Evolutionary conservation across 1,140 invertebrate species (phyloP), one percentile per base, ranked within the genome.

Genomic region (Lasaia peninsularis): DNA sequence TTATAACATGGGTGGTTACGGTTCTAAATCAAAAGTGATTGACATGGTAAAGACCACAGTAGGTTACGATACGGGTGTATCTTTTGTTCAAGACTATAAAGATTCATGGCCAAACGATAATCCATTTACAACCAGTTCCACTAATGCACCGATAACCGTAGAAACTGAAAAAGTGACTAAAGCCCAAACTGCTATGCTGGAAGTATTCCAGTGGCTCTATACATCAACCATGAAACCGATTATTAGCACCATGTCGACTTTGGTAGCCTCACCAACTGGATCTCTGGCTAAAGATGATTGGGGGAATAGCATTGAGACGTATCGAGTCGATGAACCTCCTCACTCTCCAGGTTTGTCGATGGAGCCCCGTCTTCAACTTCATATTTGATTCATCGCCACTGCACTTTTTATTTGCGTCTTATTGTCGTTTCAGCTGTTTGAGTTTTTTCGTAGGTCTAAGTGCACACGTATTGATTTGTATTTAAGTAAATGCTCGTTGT

Each of bases 71-170:
- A 75, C 72, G 34, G 77, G 75, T 40, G 61, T 76, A 63, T 65
- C 60, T 56, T 80, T 72, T 50, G 73, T 72, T 61, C 75, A 73
- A 14, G 79, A 83, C 32, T 80, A 67, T 34, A 79, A 84, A 71
- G 79, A 86, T 68, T 71, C 77, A 33, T 90, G 86, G 86, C 85
- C 86, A 16, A 89, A 90, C 56, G 88, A 90, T 68, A 86, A 90
- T 63, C 88, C 89, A 56, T 89, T 86, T 65, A 88, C 88, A 52
- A 88, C 88, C 56, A 81, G 84, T 44, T 82, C 84, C 49, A 84
- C 86, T 61, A 71, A 80, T 62, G 67, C 84, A 53, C 78, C 87
- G 55, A 62, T 88, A 44, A 84, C 83, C 8, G 82, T 82, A 35
- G 73, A 84, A 28, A 68, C 80, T 18, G 79, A 88, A 50, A 81